Evolutionary conservation across 2,888 invertebrate genomes (phyloP), one percentile per base, ranked within the genome.

Genomic region (Anticlea derivata): DNA sequence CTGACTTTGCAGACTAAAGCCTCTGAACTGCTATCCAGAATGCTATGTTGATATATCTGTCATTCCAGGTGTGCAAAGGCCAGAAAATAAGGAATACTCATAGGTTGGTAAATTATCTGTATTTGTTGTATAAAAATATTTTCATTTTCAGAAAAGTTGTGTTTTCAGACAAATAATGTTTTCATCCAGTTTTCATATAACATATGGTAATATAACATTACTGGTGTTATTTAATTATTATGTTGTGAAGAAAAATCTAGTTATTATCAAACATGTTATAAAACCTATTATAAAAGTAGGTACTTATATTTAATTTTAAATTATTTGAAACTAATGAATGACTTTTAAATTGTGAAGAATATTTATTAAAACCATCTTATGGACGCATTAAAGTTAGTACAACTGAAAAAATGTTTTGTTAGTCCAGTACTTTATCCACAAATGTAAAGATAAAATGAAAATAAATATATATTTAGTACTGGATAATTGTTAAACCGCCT

Each of bases 401-500:
- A 52, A 41, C 30, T 39, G 26, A 34, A 29, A n/a, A 44, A 37
- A 38, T 46, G 46, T 50, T 50, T 55, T 24, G 37, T 37, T 49
- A 30, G 40, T 58, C 49, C 54, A 50, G 55, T 53, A 50, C 39
- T 23, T 45, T 35, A 34, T 27, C 11, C 10, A 47, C 22, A 33
- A 45, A 37, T 45, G 26, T 46, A 7, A 33, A 29, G 34, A 40
- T 5, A 24, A 49, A 41, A 41, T 30, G 26, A 47, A 31, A 41
- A 34, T 30, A 37, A 43, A 20, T 38, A 10, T 20, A 17, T 40
- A 34, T n/a, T n/a, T n/a, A 45, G 52, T 55, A 57, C 57, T 57
- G 59, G 55, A 53, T 48, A 45, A 38, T 50, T 54, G 54, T 50
- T 50, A 55, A 51, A 50, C 46, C 58, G 58, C 61, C 59, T 58